A percentile compares a stretch with the other conserved stretches of the same genome.
Conservation (phyloP, 2,888 invertebrate species). For the Dryocosmus kuriphilus region DNA sequence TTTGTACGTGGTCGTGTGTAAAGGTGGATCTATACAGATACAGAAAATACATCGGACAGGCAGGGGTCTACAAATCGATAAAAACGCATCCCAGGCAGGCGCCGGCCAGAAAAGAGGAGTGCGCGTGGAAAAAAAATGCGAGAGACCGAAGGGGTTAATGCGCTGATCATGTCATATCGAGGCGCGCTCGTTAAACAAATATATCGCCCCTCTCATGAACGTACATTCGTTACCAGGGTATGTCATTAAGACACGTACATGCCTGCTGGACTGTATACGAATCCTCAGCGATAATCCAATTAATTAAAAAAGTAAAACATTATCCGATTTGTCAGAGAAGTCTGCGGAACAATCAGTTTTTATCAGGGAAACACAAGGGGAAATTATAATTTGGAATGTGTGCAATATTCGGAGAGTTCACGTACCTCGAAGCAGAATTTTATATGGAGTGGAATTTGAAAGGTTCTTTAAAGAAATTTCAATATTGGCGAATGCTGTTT, state of each 20-base stretch:
- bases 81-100: constrained; percentile 78
- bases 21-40: constrained; percentile 64
- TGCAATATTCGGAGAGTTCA: not conserved
- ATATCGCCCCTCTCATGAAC: constrained; percentile 51
- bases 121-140: constrained; percentile 73
- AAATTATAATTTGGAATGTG: constrained; percentile 27
- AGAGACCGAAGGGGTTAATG: constrained; percentile 73
- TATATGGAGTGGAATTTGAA: not conserved
- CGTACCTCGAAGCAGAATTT: not conserved
- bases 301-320: constrained; percentile 20
- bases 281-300: constrained; percentile 34
- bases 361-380: not conserved
- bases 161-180: constrained; percentile 77
- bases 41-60: constrained; percentile 68
- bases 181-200: constrained; percentile 74
- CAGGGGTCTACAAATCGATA: constrained; percentile 77
- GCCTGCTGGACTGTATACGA: constrained; percentile 33
- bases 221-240: constrained; percentile 38
- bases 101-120: constrained; percentile 71
- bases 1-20: constrained; percentile 62
- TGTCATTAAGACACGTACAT: constrained; percentile 35
- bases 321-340: constrained; percentile 35
- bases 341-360: constrained; percentile 16
- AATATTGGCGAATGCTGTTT: not conserved
- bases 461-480: not conserved